phyloP scores from a whole-genome alignment of 2,113 vertebrate species.

The Oreochromis aureus region DNA sequence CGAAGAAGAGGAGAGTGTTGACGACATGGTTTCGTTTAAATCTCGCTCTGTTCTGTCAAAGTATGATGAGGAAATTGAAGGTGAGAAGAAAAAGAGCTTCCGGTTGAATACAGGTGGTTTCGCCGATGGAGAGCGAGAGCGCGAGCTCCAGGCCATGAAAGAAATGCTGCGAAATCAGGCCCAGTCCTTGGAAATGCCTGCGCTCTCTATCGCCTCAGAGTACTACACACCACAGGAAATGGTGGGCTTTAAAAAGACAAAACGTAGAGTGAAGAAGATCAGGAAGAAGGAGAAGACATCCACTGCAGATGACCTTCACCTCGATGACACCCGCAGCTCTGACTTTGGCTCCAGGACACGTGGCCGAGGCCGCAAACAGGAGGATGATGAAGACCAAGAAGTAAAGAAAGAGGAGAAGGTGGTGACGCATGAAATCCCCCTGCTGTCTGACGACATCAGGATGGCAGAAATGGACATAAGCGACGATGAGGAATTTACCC shows the following conservation, averaged over 20 bases:
- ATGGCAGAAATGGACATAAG: constrained; percentile 88
- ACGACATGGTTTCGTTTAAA: constrained; percentile 79
- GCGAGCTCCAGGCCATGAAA: constrained; percentile 80
- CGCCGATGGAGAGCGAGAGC: constrained; percentile 77
- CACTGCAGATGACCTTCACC: constrained; percentile 38
- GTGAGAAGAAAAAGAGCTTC: constrained; percentile 85
- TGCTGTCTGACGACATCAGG: constrained; percentile 77
- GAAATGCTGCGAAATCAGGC: constrained; percentile 77
- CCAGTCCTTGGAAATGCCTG: constrained; percentile 75
- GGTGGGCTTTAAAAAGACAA: constrained; percentile 86
- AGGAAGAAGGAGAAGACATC: constrained; percentile 78
- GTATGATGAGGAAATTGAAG: constrained; percentile 88
- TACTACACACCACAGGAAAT: constrained; percentile 86
- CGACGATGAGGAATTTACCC: constrained; percentile 69
- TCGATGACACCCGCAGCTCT: constrained; percentile 66
- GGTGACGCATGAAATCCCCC: not conserved
- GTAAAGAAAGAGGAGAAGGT: not conserved
- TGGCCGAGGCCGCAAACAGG: constrained; percentile 67
- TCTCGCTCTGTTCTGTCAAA: constrained; percentile 78
- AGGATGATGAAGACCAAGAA: not conserved
- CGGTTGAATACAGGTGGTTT: constrained; percentile 73
- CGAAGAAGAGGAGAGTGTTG: constrained; percentile 82
- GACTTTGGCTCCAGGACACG: constrained; percentile 87
- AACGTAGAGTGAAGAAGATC: constrained; percentile 80
- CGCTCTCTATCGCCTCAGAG: constrained; percentile 77